Base-by-base conservation (phyloP, 2,888 invertebrate species). In the Apamea epomidion region DNA sequence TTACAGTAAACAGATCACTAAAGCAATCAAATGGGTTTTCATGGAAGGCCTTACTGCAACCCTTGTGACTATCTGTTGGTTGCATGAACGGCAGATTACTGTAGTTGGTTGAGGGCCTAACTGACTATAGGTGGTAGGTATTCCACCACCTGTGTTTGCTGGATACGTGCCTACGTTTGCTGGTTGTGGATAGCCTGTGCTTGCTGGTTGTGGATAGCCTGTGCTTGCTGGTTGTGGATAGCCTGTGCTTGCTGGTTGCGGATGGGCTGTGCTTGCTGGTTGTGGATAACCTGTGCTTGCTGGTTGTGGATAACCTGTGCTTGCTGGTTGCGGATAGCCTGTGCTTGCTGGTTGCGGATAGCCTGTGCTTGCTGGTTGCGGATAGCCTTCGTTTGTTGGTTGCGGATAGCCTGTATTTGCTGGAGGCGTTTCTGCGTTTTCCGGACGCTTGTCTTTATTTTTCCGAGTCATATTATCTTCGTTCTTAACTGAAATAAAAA, bases 21-120 rank as follows among this genome's bases (percentile, higher is more conserved):
- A 81, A 14, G 97, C 97, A 80, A 97, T 94, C 16, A 97, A 88
- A 91, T 97, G 97, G 0, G 97, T 97, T 75, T 95, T 96, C 12
- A 95, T 94, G 0, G 96, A 95, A 8, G 97, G 90, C 78, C 91
- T 95, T 62, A 87, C 89, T 84, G 93, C 91, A 51, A 97, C 89
- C 42, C 94, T 94, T 0, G 97, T 97, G 18, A 95, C 90, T 1
- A 97, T 93, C 32, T 93, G 94, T 14, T 91, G 91, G 32, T 95
- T 94, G 82, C 97, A 97, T 2, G 94, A 94, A 4, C 93, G 95
- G 84, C 97, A 97, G 18, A 93, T 92, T 1, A 94, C 74, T 1
- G 76, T 48, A 0, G 93, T 81, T 0, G 95, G 90, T 1, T 81
- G 72, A 0, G 93, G 87, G 0, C 94, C 92, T 91, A 94, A 92